These are phyloP conservation scores for Intellagama lesueurii DNA, from an alignment of 2,797 vertebrate species.

Conservation along the genomic window DNA sequence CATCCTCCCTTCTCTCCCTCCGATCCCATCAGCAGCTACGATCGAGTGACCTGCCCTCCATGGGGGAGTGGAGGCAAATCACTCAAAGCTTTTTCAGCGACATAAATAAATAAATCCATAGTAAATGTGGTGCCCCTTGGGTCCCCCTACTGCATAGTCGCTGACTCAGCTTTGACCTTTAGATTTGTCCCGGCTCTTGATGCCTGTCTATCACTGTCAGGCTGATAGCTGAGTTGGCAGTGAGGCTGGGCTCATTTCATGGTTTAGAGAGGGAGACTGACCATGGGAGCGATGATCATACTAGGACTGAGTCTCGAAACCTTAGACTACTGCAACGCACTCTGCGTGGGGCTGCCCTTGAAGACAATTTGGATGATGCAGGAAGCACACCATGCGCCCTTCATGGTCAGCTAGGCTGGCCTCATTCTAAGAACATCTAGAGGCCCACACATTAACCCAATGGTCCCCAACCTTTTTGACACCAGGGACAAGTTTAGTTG, in stretches of 20 bases:
- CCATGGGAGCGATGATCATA: background rate
- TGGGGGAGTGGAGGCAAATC: background rate
- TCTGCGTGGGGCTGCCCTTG: no score
- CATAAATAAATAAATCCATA: constrained; percentile 28
- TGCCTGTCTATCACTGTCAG: background rate
- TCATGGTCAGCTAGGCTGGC: no score
- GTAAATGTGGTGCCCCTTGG: background rate
- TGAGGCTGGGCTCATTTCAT: no score
- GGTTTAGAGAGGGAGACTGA: background rate
- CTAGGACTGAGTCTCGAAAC: no score
- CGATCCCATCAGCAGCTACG: background rate
- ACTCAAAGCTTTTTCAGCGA: background rate
- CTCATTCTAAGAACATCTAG: no score
- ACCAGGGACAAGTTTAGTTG: no score
- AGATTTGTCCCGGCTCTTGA: background rate
- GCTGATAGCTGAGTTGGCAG: background rate
- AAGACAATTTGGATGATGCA: no score
- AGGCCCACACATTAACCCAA: no score
- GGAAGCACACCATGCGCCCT: no score
- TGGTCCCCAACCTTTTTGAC: no score
- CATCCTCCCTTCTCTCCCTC: background rate
- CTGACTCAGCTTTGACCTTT: constrained; percentile 11
- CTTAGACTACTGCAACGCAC: no score
- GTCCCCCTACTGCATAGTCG: background rate
- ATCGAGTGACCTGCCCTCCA: background rate